Percentiles rank a stretch among this genome's conserved stretches.
Conservation (phyloP, 2,113 vertebrate genomes). For the Orthochromis indermauri region DNA sequence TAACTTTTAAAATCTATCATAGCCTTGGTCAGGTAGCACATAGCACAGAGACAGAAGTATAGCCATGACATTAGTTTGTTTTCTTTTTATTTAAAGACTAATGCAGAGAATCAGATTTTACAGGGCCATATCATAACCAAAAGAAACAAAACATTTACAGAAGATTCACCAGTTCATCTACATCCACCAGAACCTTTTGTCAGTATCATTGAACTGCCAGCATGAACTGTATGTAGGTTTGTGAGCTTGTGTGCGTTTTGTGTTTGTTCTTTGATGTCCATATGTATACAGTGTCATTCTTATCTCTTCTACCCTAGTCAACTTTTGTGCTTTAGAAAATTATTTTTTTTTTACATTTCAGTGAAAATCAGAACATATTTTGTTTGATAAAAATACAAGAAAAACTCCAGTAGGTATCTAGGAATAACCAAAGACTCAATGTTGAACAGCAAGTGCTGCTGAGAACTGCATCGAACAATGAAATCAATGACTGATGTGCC, state of each 20-base stretch:
- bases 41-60: not conserved
- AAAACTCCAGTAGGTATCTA: conserved; percentile 56
- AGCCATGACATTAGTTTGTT: conserved; percentile 40
- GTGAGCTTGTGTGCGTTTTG: conserved; percentile 18
- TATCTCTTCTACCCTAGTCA: conserved; percentile 19
- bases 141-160: conserved; percentile 72
- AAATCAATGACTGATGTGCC: conserved; percentile 16
- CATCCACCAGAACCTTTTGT: conserved; percentile 40
- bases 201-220: conserved; percentile 22
- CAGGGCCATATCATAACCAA: conserved; percentile 72
- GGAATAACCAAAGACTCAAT: conserved; percentile 57
- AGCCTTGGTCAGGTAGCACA: not conserved
- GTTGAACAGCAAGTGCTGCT: conserved; percentile 56
- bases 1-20: not conserved
- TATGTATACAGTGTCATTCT: conserved; percentile 17
- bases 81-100: conserved; percentile 76
- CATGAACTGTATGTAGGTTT: conserved; percentile 31
- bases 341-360: conserved; percentile 53
- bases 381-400: conserved; percentile 61
- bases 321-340: conserved; percentile 69
- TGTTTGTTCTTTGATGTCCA: conserved; percentile 32
- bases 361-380: conserved; percentile 64
- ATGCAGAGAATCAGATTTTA: conserved; percentile 75
- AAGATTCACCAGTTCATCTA: conserved; percentile 54
- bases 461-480: conserved; percentile 43